These are phyloP conservation scores for Indicator maculatus DNA, from an alignment of 2,113 vertebrate species.

Conservation along the genomic window DNA sequence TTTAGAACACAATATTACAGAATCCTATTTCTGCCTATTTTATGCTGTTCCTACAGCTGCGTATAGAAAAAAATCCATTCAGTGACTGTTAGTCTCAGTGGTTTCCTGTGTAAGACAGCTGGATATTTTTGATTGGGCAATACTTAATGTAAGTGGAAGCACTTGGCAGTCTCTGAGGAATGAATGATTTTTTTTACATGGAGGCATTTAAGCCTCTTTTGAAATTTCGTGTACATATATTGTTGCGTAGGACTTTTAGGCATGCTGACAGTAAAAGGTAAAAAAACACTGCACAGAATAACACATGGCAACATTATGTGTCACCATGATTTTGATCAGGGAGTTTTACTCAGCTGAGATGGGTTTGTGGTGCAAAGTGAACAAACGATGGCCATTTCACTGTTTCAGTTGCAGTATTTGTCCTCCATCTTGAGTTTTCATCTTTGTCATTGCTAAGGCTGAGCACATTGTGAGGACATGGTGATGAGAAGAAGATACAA, in stretches of 20 bases:
- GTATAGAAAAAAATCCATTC: not conserved
- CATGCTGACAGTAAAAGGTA: not conserved
- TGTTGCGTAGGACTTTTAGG: not conserved
- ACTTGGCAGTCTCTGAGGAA: not conserved
- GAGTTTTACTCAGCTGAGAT: not conserved
- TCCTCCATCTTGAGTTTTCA: not conserved
- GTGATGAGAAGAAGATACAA: not conserved
- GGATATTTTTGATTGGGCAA: not conserved
- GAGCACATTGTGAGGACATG: not conserved
- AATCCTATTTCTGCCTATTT: not conserved
- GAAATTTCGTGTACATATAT: not conserved
- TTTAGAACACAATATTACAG: not conserved
- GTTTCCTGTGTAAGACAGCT: not conserved
- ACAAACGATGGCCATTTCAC: fast-evolving
- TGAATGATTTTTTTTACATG: not conserved
- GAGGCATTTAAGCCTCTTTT: not conserved
- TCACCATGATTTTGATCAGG: not conserved
- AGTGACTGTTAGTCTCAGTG: not conserved
- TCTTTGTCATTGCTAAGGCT: not conserved
- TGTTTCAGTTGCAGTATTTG: not conserved
- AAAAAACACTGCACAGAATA: not conserved
- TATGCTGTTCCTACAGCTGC: not conserved
- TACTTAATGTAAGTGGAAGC: not conserved
- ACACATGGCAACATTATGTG: not conserved
- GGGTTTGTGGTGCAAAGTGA: not conserved